Percentiles rank a stretch among this genome's conserved stretches.
phyloP scores from a whole-genome alignment of 2,888 invertebrate genomes.

The Tiphia femorata region DNA sequence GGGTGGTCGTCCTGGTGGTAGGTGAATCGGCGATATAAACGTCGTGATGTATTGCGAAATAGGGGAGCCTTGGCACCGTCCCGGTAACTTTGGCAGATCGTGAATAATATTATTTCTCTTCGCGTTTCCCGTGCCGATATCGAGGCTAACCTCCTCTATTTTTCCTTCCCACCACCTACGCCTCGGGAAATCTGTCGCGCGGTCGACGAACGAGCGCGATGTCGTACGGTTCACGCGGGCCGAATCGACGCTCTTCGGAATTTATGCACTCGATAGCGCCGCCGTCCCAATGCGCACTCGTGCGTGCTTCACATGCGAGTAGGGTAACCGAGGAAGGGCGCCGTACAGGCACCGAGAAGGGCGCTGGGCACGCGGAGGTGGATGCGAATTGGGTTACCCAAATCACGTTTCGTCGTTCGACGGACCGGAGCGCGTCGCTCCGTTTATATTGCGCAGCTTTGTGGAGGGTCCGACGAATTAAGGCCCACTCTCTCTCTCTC shows the following conservation, averaged over 20 bases:
- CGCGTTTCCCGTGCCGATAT: constrained; percentile 4
- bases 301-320: not conserved
- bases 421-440: not conserved
- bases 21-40: constrained; percentile 37
- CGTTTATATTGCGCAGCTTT: not conserved
- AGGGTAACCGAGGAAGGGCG: not conserved
- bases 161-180: not conserved
- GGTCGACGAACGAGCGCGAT: not conserved
- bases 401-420: constrained; percentile 1
- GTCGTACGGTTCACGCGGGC: constrained; percentile 1
- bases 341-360: too few species aligned
- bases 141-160: constrained; percentile 5
- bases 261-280: constrained; percentile 3
- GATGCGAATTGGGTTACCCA: constrained; percentile 1
- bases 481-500: constrained; percentile 11
- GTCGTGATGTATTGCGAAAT: constrained; percentile 37
- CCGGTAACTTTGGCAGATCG: constrained; percentile 22
- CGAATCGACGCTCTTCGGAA: constrained; percentile 1
- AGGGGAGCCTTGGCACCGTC: constrained; percentile 28
- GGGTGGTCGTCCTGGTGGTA: constrained; percentile 10
- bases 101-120: constrained; percentile 33
- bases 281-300: not conserved
- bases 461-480: not conserved
- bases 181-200: not conserved
- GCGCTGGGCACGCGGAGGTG: not conserved